A percentile compares a stretch with the other conserved stretches of the same genome.
phyloP scores from a whole-genome alignment of 2,113 vertebrate genomes.

The Pampusana beccarii region DNA sequence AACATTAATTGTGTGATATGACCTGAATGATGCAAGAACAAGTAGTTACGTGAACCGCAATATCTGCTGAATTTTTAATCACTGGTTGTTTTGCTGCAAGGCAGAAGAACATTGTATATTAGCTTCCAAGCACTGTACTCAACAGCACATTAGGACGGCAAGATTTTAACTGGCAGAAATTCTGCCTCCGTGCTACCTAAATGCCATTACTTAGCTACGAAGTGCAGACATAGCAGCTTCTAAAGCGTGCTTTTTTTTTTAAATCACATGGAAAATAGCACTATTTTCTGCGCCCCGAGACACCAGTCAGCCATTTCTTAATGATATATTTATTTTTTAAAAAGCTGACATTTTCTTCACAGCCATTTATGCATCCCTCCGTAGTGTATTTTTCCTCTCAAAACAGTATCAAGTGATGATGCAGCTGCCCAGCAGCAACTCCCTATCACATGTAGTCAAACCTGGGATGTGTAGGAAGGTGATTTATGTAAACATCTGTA shows the following conservation, averaged over 20 bases:
- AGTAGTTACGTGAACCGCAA: slow-evolving; percentile 41
- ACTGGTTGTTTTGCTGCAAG: slow-evolving; percentile 34
- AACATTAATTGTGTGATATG: slow-evolving; percentile 52
- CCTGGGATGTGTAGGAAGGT: neutral
- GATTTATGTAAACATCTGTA: neutral
- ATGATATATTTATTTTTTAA: neutral
- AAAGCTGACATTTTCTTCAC: neutral
- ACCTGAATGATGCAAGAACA: slow-evolving; percentile 50
- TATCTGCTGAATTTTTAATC: slow-evolving; percentile 64
- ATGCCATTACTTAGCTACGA: slow-evolving; percentile 16
- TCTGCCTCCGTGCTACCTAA: slow-evolving; percentile 30
- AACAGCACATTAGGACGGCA: slow-evolving; percentile 25
- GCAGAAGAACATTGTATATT: slow-evolving; percentile 19
- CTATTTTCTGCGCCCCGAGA: slow-evolving; percentile 19
- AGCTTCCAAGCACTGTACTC: slow-evolving; percentile 11
- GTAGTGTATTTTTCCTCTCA: neutral
- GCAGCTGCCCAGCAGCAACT: neutral
- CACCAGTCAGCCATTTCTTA: slow-evolving; percentile 41
- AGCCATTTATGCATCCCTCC: neutral
- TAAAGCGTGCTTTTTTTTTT: neutral
- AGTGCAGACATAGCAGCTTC: slow-evolving; percentile 2
- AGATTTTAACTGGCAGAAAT: slow-evolving; percentile 48
- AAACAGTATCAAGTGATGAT: neutral
- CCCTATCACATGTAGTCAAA: neutral
- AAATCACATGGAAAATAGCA: neutral